Conservation (phyloP, 2,797 vertebrate species). For the Perodicticus potto region DNA sequence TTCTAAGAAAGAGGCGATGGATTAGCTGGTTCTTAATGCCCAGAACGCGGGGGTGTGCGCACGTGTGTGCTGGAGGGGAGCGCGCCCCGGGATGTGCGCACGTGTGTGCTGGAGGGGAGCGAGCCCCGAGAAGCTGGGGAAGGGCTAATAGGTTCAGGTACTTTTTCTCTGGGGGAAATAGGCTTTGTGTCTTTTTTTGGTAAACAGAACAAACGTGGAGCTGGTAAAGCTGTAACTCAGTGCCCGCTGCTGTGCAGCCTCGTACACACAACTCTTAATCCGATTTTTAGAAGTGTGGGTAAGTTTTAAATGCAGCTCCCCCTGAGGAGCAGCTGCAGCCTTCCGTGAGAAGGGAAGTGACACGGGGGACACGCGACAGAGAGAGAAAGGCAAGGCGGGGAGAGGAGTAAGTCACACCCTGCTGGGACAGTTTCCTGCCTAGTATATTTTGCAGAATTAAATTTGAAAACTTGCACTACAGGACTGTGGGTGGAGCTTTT, state of each 20-base stretch:
- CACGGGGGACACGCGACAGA: neutral
- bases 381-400: neutral
- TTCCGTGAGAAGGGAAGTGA: constrained; percentile 58
- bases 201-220: constrained; percentile 69
- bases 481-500: constrained; percentile 87
- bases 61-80: neutral
- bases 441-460: constrained; percentile 85
- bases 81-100: neutral
- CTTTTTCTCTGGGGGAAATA: constrained; percentile 79
- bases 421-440: constrained; percentile 80
- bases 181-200: constrained; percentile 63
- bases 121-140: neutral
- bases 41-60: neutral
- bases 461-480: constrained; percentile 91
- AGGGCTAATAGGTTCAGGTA: constrained; percentile 81
- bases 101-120: too few relatives aligned
- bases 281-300: constrained; percentile 48
- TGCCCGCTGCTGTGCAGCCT: constrained; percentile 86
- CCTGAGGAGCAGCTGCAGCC: constrained; percentile 58
- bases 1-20: constrained; percentile 48
- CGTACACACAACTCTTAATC: neutral
- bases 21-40: constrained; percentile 32
- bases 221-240: constrained; percentile 49
- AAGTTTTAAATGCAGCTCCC: constrained; percentile 65
- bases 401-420: constrained; percentile 61